Percentiles rank a stretch among this genome's conserved stretches.
These are phyloP conservation scores for Ceraclea dissimilis DNA, from an alignment of 2,888 invertebrate species.

Conservation along the genomic window DNA sequence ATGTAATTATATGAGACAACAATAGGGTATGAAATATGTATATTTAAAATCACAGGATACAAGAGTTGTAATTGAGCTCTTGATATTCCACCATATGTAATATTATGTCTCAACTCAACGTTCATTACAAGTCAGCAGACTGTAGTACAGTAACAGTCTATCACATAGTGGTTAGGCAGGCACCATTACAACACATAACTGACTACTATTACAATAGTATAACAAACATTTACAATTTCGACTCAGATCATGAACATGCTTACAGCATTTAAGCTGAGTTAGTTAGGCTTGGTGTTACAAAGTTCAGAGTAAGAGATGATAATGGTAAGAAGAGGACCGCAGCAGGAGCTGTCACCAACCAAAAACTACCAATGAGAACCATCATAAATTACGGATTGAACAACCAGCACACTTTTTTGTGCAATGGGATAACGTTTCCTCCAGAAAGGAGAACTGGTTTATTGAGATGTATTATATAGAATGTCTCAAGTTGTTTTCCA, in stretches of 20 bases:
- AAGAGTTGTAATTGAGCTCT: not conserved
- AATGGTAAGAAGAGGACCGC: not conserved
- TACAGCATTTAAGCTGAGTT: not conserved
- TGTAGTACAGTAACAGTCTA: too few species aligned
- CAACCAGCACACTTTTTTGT: not conserved
- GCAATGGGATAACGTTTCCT: slow-evolving; percentile 1
- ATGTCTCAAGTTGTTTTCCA: not conserved
- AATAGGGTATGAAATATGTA: too few species aligned
- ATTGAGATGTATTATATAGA: not conserved
- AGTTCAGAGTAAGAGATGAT: not conserved
- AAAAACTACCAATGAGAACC: not conserved
- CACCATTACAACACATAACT: too few species aligned
- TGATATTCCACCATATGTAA: too few species aligned
- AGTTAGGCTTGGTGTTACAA: not conserved
- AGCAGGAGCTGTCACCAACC: not conserved
- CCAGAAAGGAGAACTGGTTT: slow-evolving; percentile 1
- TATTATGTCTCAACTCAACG: too few species aligned
- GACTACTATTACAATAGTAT: too few species aligned
- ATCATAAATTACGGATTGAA: not conserved
- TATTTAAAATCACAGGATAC: not conserved
- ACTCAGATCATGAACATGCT: not conserved
- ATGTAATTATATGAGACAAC: too few species aligned
- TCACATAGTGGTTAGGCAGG: too few species aligned
- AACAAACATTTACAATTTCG: not conserved
- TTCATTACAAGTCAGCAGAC: too few species aligned